Conservation (phyloP, 1,140 invertebrate species). For the Drosophila mauritiana region DNA sequence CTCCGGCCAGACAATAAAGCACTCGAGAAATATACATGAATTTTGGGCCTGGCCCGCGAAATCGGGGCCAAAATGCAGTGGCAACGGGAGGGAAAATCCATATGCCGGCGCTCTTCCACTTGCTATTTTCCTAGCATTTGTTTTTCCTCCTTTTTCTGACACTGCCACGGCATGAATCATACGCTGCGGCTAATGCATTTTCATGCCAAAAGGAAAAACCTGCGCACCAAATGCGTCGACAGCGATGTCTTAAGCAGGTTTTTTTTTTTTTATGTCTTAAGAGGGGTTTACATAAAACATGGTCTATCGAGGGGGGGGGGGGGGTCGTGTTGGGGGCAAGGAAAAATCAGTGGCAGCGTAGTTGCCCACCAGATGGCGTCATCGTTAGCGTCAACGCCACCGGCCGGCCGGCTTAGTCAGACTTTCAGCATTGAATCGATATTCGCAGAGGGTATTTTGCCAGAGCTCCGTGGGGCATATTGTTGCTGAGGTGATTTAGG, state of each 20-base stretch:
- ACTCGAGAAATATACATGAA: slow-evolving; percentile 67
- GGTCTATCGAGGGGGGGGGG: background rate
- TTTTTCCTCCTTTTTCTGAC: background rate
- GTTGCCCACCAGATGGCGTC: slow-evolving; percentile 65
- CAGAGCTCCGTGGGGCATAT: background rate
- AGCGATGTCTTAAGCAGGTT: slow-evolving; percentile 46
- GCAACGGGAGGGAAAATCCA: slow-evolving; percentile 31
- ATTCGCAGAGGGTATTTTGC: slow-evolving; percentile 25
- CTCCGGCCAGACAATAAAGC: slow-evolving; percentile 47
- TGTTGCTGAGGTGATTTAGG: background rate
- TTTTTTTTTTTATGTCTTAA: slow-evolving; percentile 5
- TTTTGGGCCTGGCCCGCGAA: slow-evolving; percentile 48
- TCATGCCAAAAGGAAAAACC: slow-evolving; percentile 68
- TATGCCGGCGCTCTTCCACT: slow-evolving; percentile 34
- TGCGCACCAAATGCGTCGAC: slow-evolving; percentile 62
- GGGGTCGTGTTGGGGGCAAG: background rate
- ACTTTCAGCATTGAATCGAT: slow-evolving; percentile 55
- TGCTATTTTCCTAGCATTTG: slow-evolving; percentile 13
- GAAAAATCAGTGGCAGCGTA: slow-evolving; percentile 61
- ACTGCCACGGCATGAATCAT: slow-evolving; percentile 53
- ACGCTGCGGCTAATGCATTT: slow-evolving; percentile 69
- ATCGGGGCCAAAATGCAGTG: slow-evolving; percentile 62
- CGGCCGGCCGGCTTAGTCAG: slow-evolving; percentile 55
- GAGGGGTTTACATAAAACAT: background rate
- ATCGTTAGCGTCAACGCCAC: slow-evolving; percentile 59